These are phyloP conservation scores for Pelecanoides urinatrix DNA, from an alignment of 2,113 vertebrate species.

Conservation along the genomic window DNA sequence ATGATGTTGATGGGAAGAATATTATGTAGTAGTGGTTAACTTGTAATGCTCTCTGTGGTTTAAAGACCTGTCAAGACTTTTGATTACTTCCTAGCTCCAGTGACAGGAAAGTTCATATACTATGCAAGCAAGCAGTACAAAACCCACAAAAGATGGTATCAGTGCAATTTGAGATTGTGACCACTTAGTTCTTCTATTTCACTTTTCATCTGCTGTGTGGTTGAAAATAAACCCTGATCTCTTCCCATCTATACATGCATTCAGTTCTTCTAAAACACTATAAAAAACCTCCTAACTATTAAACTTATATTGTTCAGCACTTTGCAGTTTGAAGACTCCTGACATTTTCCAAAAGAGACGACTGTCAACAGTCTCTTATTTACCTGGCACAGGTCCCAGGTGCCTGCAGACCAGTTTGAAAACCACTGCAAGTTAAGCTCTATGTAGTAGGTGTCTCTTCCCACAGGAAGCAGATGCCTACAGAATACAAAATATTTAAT, in stretches of 20 bases:
- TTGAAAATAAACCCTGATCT: background rate
- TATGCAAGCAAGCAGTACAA: background rate
- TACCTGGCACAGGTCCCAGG: background rate
- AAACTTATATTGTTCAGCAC: background rate
- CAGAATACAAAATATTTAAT: background rate
- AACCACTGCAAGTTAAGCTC: background rate
- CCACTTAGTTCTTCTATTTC: background rate
- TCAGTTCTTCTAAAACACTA: background rate
- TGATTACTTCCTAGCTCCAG: constrained; percentile 42
- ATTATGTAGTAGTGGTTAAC: constrained; percentile 54
- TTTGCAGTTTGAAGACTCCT: background rate
- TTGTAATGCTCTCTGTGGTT: constrained; percentile 65
- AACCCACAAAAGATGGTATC: constrained; percentile 1
- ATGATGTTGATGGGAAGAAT: constrained; percentile 26
- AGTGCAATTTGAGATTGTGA: background rate
- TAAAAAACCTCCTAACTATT: background rate
- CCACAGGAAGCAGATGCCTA: background rate
- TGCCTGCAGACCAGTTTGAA: background rate
- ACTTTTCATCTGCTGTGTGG: background rate
- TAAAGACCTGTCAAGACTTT: constrained; percentile 66
- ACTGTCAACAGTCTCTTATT: constrained; percentile 13
- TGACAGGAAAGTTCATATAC: constrained; percentile 56
- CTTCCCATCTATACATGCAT: background rate
- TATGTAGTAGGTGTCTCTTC: background rate
- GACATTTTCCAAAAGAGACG: background rate